phyloP scores from a whole-genome alignment of 1,140 invertebrate species.

The Macrobrachium rosenbergii region DNA sequence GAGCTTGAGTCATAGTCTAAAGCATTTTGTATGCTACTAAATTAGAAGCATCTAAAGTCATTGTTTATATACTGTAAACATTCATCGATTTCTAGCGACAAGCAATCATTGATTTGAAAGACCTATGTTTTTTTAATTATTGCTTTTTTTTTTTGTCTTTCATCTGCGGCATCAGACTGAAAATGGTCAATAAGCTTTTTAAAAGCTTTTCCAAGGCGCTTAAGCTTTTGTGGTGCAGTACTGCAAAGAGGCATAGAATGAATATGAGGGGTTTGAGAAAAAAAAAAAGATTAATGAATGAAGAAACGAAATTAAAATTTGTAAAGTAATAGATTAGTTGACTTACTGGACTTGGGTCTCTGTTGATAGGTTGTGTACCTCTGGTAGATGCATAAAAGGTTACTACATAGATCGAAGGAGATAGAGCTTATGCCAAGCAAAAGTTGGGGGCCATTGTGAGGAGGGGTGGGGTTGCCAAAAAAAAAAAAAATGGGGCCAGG shows the following conservation, averaged over 20 bases:
- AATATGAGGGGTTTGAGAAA: conserved; percentile 2
- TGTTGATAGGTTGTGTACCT: neutral
- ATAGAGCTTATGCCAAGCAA: neutral
- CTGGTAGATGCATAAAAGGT: neutral
- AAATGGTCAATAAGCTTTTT: too few species aligned
- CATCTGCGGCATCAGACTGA: too few species aligned
- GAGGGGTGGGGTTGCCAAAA: neutral
- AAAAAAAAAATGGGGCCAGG: neutral
- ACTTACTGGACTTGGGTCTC: neutral
- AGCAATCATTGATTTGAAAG: neutral
- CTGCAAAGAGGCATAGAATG: neutral
- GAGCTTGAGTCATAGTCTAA: conserved; percentile 22
- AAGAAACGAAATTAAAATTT: neutral
- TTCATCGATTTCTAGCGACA: conserved; percentile 13
- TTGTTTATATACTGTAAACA: neutral
- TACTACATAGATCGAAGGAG: neutral
- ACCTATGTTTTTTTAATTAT: too few species aligned
- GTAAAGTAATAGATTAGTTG: neutral
- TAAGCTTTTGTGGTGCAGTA: too few species aligned
- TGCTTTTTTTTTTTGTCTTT: too few species aligned
- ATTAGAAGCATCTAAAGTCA: neutral
- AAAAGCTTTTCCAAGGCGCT: too few species aligned
- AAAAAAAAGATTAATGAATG: neutral
- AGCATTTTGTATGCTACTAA: too few species aligned
- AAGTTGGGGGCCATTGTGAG: neutral